These are phyloP conservation scores for Conopomorpha cramerella DNA, from an alignment of 1,140 invertebrate species.

Conservation along the genomic window DNA sequence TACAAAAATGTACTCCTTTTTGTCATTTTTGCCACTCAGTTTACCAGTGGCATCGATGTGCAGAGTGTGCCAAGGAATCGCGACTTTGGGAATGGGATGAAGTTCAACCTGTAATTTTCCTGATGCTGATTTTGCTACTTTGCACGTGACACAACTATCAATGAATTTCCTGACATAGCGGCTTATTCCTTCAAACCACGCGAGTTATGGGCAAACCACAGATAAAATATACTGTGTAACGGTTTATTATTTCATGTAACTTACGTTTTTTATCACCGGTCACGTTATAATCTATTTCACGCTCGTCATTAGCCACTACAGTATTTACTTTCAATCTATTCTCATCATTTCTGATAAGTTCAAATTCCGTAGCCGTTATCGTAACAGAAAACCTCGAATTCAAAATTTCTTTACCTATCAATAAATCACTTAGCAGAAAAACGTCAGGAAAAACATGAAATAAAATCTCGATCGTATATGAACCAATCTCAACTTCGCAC, in stretches of 20 bases:
- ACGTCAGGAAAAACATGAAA: conserved; percentile 2
- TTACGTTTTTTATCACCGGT: conserved; percentile 1
- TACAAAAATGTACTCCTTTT: conserved; percentile 9
- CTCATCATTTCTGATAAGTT: not conserved
- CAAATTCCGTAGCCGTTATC: not conserved
- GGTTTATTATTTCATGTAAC: too few species aligned
- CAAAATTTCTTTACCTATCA: conserved; percentile 4
- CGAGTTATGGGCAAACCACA: too few species aligned
- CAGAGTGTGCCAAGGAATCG: conserved; percentile 5
- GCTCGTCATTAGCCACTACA: too few species aligned
- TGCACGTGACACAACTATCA: conserved; percentile 3
- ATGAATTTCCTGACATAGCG: conserved; percentile 2
- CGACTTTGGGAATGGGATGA: conserved; percentile 1
- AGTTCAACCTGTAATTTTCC: conserved; percentile 2
- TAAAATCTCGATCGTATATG: not conserved
- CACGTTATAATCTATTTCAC: too few species aligned
- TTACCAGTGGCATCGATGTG: conserved; percentile 14
- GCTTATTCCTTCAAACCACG: conserved; percentile 1
- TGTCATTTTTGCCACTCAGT: conserved; percentile 10
- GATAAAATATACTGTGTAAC: too few species aligned
- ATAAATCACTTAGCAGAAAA: not conserved
- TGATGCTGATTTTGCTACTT: not conserved
- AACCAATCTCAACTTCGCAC: not conserved
- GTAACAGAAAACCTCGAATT: not conserved
- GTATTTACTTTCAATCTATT: not conserved